Conservation (phyloP, 2,113 vertebrate species). For the Seriola dumerili region DNA sequence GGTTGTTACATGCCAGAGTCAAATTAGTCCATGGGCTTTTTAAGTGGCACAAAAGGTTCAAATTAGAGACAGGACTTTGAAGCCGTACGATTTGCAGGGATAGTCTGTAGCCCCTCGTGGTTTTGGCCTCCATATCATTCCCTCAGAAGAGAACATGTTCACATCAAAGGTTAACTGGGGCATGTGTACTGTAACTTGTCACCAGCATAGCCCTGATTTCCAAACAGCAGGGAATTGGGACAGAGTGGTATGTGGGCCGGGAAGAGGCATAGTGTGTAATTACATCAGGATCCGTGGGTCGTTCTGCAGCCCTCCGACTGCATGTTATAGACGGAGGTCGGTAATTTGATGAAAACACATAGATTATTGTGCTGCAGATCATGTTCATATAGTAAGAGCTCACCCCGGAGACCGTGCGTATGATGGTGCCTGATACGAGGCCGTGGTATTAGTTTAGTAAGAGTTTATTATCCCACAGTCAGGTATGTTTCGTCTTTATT, state of each 20-base stretch:
- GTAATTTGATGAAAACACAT: conserved; percentile 60
- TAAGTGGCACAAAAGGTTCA: conserved; percentile 84
- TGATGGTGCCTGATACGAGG: too few relatives aligned
- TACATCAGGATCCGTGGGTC: conserved; percentile 67
- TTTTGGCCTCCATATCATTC: conserved; percentile 77
- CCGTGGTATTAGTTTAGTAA: too few relatives aligned
- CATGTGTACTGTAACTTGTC: conserved; percentile 83
- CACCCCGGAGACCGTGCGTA: background rate
- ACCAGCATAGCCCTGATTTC: conserved; percentile 76
- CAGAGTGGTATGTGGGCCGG: conserved; percentile 69
- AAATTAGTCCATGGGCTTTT: conserved; percentile 83
- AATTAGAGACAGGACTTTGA: conserved; percentile 85
- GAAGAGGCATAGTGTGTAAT: conserved; percentile 69
- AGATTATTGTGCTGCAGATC: conserved; percentile 59
- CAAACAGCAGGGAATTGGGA: conserved; percentile 78
- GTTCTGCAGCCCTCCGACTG: conserved; percentile 43
- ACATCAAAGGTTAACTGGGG: conserved; percentile 84
- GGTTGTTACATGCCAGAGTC: conserved; percentile 81
- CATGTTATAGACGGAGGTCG: conserved; percentile 38
- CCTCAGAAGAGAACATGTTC: conserved; percentile 75
- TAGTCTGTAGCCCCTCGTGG: conserved; percentile 78
- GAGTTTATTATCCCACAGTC: too few relatives aligned
- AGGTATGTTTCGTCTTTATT: too few relatives aligned
- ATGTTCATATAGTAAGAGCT: conserved; percentile 46
- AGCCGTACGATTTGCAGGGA: conserved; percentile 79